phyloP scores from a whole-genome alignment of 2,888 invertebrate genomes.

The Aquatica leii region DNA sequence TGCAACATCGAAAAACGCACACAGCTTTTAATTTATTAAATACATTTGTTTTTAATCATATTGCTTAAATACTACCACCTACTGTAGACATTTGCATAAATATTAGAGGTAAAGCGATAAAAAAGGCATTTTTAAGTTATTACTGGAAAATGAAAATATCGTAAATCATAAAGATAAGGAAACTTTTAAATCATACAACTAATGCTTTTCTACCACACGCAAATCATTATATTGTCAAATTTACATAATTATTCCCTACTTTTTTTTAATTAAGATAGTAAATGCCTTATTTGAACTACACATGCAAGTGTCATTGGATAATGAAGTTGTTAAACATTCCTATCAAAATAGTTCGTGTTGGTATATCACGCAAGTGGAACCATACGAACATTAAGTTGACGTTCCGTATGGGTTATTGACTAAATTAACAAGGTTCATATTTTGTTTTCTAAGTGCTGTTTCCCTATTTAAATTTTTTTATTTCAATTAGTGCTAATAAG shows the following conservation, averaged over 20 bases:
- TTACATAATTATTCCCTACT: conserved; percentile 54
- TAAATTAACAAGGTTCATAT: conserved; percentile 10
- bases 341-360: conserved; percentile 30
- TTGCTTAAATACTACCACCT: too few species aligned
- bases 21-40: too few species aligned
- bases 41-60: too few species aligned
- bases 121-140: conserved; percentile 4
- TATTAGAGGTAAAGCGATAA: background rate
- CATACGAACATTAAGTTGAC: conserved; percentile 30
- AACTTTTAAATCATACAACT: conserved; percentile 49
- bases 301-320: conserved; percentile 53
- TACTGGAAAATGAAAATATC: conserved; percentile 16
- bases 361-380: conserved; percentile 29
- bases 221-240: conserved; percentile 47
- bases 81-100: too few species aligned
- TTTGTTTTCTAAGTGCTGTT: conserved; percentile 1
- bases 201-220: conserved; percentile 45
- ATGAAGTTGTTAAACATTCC: conserved; percentile 54
- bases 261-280: conserved; percentile 54
- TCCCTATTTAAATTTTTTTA: too few species aligned
- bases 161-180: conserved; percentile 51
- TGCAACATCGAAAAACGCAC: too few species aligned
- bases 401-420: conserved; percentile 26
- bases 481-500: too few species aligned
- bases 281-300: conserved; percentile 46